These are phyloP conservation scores for Dynastes maya DNA, from an alignment of 2,888 invertebrate species.

Conservation along the genomic window DNA sequence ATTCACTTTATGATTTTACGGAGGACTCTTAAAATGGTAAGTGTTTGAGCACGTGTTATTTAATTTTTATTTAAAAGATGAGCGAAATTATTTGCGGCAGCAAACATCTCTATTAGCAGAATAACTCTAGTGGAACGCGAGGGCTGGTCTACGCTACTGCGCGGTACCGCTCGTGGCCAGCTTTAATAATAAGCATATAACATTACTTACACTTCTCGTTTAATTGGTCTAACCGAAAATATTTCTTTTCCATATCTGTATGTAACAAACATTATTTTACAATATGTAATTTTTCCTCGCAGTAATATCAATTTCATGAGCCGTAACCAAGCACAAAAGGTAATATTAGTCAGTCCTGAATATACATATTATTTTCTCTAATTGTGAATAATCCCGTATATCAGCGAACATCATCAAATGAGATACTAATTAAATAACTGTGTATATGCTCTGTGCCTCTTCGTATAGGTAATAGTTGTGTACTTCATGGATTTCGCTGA, in stretches of 20 bases:
- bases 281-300: background rate
- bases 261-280: background rate
- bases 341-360: slow-evolving; percentile 16
- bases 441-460: slow-evolving; percentile 10
- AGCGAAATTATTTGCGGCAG: too few relatives aligned
- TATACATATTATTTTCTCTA: slow-evolving; percentile 27
- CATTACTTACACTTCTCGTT: too few relatives aligned
- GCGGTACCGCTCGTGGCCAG: too few relatives aligned
- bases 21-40: too few relatives aligned
- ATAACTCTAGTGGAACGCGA: too few relatives aligned
- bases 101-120: too few relatives aligned
- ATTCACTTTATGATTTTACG: too few relatives aligned
- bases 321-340: background rate
- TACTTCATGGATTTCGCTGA: background rate
- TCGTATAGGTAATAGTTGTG: background rate
- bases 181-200: too few relatives aligned
- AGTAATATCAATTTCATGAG: slow-evolving; percentile 1
- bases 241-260: background rate
- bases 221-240: too few relatives aligned
- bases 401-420: slow-evolving; percentile 16
- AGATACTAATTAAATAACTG: slow-evolving; percentile 38
- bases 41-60: too few relatives aligned
- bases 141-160: too few relatives aligned
- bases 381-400: slow-evolving; percentile 9
- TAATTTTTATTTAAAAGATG: too few relatives aligned